Evolutionary conservation across 2,113 vertebrate species (phyloP).

Genomic region (Malurus cyaneus): DNA sequence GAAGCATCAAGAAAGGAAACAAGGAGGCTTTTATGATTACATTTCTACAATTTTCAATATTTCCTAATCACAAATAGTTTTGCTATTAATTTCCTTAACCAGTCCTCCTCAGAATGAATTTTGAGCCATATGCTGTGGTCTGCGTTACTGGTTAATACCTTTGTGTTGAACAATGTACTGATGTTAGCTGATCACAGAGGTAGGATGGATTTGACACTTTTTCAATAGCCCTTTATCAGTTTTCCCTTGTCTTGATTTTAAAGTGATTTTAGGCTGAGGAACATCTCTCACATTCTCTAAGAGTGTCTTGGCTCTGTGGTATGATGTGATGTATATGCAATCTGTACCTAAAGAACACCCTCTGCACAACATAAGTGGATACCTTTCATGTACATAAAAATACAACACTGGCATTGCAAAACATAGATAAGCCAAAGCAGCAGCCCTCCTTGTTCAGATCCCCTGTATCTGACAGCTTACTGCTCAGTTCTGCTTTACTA

Average conservation of each 20-base stretch:
- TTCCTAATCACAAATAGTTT: background rate
- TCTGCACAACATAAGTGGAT: background rate
- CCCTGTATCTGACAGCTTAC: background rate
- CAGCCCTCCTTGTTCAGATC: background rate
- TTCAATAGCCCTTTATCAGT: slow-evolving; percentile 53
- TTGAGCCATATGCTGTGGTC: background rate
- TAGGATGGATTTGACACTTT: slow-evolving; percentile 24
- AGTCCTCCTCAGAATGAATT: background rate
- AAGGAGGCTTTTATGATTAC: background rate
- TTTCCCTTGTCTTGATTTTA: slow-evolving; percentile 51
- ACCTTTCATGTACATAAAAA: background rate
- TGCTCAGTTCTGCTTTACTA: background rate
- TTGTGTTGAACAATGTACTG: background rate
- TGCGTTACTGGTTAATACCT: background rate
- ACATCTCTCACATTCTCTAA: background rate
- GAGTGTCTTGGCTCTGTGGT: background rate
- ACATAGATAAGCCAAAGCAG: background rate
- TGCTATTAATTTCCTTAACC: background rate
- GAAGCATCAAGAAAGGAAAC: background rate
- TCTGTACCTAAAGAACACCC: background rate
- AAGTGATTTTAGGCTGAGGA: background rate
- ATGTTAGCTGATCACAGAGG: background rate
- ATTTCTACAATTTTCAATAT: background rate
- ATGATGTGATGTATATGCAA: background rate
- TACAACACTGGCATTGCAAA: background rate